Percentiles rank a stretch among this genome's conserved stretches.
Evolutionary conservation across 2,113 vertebrate species (phyloP).

Genomic region (Eptatretus burgeri): DNA sequence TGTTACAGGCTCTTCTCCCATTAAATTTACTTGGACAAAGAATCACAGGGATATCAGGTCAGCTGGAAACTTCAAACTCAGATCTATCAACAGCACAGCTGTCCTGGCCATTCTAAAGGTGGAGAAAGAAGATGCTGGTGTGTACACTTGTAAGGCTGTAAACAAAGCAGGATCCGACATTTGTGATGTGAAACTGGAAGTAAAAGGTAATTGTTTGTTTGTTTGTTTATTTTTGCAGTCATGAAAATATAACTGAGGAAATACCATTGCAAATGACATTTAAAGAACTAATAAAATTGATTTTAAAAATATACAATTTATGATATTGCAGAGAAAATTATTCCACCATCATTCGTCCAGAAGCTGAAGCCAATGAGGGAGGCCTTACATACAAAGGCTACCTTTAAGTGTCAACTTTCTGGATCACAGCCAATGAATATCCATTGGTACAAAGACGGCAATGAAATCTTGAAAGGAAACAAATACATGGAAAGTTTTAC

Average conservation of each 20-base stretch:
- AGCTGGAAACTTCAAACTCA: background rate
- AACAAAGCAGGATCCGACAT: conserved; percentile 36
- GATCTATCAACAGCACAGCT: background rate
- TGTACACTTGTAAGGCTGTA: conserved; percentile 73
- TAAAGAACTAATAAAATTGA: no score
- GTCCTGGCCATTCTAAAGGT: conserved; percentile 28
- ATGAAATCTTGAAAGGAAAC: conserved; percentile 43
- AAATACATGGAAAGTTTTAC: conserved; percentile 32
- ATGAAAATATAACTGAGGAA: no score
- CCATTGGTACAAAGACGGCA: conserved; percentile 51
- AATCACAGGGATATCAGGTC: background rate
- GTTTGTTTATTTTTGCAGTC: no score
- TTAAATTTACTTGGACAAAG: background rate
- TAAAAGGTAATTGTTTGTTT: conserved; percentile 37
- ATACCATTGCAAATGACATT: no score
- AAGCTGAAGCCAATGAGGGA: conserved; percentile 11
- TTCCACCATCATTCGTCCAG: background rate
- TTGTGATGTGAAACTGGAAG: conserved; percentile 47
- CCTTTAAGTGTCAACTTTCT: conserved; percentile 60
- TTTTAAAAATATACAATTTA: background rate
- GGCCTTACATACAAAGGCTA: conserved; percentile 14
- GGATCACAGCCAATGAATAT: conserved; percentile 58
- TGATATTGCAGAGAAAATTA: background rate
- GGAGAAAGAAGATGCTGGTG: conserved; percentile 36
- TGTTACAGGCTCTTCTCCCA: background rate